These are phyloP conservation scores for Caenorhabditis panamensis DNA, from an alignment of 2,888 invertebrate species.

Conservation along the genomic window DNA sequence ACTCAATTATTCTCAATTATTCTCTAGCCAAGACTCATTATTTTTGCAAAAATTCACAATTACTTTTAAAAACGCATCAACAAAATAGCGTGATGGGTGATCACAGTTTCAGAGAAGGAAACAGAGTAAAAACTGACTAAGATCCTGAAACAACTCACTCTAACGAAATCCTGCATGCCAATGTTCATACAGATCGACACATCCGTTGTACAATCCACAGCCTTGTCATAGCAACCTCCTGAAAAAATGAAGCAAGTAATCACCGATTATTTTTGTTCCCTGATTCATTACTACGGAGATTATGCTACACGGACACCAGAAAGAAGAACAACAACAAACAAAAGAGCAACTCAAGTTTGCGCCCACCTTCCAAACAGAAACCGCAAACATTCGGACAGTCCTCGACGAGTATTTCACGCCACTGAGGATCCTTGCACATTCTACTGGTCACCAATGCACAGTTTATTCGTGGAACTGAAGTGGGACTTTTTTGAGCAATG, in stretches of 20 bases:
- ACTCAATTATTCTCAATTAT: neutral
- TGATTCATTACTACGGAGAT: no score
- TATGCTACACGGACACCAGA: no score
- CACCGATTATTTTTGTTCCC: neutral
- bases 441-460: constrained; percentile 56
- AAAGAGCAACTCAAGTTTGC: neutral
- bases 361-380: constrained; percentile 56
- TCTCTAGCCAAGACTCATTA: no score
- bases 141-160: constrained; percentile 11
- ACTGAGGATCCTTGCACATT: constrained; percentile 65
- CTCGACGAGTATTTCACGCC: constrained; percentile 58
- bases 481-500: neutral
- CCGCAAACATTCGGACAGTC: constrained; percentile 68
- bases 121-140: neutral
- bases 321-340: constrained; percentile 12
- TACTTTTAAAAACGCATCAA: no score
- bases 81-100: neutral
- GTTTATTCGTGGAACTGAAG: constrained; percentile 63
- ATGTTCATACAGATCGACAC: constrained; percentile 56
- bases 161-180: constrained; percentile 53
- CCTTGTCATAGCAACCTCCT: constrained; percentile 58
- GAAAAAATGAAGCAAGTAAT: neutral
- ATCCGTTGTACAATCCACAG: constrained; percentile 52
- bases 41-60: no score
- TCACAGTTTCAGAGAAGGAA: constrained; percentile 17